phyloP scores from a whole-genome alignment of 2,113 vertebrate genomes.

The Toxostoma redivivum region DNA sequence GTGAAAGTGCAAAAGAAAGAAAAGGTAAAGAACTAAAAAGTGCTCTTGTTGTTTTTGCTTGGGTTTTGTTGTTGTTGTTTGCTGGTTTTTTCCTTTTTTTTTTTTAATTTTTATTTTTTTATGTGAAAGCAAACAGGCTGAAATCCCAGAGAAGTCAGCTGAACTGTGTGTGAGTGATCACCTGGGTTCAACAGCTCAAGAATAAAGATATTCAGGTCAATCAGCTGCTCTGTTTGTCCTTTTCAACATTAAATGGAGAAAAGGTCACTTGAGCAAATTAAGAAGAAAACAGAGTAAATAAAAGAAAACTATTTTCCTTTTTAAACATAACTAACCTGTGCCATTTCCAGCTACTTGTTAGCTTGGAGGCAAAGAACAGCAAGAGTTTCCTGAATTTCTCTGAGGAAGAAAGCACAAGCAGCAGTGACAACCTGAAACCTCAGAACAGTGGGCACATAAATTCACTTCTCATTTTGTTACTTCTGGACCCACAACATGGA shows the following conservation, averaged over 20 bases:
- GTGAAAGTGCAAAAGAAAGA: background rate
- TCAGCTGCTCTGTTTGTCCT: constrained; percentile 35
- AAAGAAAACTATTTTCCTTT: constrained; percentile 24
- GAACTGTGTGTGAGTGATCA: background rate
- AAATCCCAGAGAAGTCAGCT: background rate
- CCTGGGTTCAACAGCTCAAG: background rate
- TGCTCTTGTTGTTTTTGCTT: background rate
- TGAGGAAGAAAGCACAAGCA: background rate
- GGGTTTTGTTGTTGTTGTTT: background rate
- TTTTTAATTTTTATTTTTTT: background rate
- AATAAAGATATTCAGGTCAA: constrained; percentile 7
- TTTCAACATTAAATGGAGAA: constrained; percentile 39
- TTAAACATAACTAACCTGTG: constrained; percentile 35
- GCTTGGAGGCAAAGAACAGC: constrained; percentile 19
- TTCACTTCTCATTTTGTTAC: background rate
- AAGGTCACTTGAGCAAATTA: constrained; percentile 48
- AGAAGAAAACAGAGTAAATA: constrained; percentile 37
- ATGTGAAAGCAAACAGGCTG: background rate
- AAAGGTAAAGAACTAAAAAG: too few relatives aligned
- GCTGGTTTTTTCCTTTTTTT: too few relatives aligned
- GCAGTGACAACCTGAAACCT: background rate
- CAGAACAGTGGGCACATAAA: background rate
- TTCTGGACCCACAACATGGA: background rate
- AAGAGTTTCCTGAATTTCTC: background rate
- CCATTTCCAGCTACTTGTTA: constrained; percentile 39